phyloP scores from a whole-genome alignment of 2,797 vertebrate species.

The Geotrypetes seraphini region DNA sequence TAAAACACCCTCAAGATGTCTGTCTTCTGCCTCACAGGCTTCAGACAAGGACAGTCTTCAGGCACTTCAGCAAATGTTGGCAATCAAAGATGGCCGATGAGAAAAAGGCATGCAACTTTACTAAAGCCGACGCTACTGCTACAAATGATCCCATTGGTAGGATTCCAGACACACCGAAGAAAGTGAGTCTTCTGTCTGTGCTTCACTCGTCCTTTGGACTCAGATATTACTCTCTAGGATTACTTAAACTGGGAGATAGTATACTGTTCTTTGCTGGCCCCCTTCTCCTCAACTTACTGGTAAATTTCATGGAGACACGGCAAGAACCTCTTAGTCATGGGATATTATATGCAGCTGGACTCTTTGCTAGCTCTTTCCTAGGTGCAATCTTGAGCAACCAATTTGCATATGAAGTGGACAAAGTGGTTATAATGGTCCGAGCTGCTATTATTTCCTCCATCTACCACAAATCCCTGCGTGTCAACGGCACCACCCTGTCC shows the following conservation, averaged over 20 bases:
- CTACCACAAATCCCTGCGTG: slow-evolving; percentile 72
- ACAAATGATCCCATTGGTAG: no score
- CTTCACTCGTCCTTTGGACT: slow-evolving; percentile 70
- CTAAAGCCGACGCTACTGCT: no score
- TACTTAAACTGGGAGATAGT: slow-evolving; percentile 65
- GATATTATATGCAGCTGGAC: slow-evolving; percentile 64
- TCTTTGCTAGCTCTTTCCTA: slow-evolving; percentile 68
- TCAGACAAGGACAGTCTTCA: slow-evolving; percentile 49
- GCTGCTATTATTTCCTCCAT: slow-evolving; percentile 66
- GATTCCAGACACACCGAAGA: no score
- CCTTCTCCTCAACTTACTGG: slow-evolving; percentile 73
- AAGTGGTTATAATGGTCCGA: slow-evolving; percentile 64
- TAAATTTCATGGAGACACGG: slow-evolving; percentile 76
- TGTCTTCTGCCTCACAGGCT: slow-evolving; percentile 70
- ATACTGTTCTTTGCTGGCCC: slow-evolving; percentile 74
- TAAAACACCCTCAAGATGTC: slow-evolving; percentile 60
- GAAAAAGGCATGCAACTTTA: no score
- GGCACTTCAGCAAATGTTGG: no score
- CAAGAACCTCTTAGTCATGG: slow-evolving; percentile 68
- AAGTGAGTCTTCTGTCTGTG: slow-evolving; percentile 46
- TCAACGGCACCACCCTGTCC: slow-evolving; percentile 58
- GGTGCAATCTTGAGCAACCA: slow-evolving; percentile 69
- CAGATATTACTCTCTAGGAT: slow-evolving; percentile 68
- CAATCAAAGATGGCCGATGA: background rate
- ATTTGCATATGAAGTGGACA: slow-evolving; percentile 71